Conservation (phyloP, 2,113 vertebrate species). For the Lichenostomus cassidix region DNA sequence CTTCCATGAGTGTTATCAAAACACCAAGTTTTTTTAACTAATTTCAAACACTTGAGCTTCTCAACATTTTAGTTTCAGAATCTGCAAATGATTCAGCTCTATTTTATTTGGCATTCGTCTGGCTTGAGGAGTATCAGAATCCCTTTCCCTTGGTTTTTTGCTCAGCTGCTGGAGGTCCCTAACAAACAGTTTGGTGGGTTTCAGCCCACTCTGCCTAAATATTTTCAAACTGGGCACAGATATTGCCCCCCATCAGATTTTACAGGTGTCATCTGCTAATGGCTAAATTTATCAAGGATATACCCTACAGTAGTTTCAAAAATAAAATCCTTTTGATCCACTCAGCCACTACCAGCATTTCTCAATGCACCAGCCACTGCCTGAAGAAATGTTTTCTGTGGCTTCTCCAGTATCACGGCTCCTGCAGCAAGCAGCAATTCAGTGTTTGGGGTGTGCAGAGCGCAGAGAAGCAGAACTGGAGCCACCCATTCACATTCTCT, state of each 20-base stretch:
- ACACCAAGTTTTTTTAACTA: neutral
- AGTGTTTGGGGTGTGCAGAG: neutral
- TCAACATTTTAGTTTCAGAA: neutral
- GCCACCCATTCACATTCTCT: neutral
- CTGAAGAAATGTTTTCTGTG: neutral
- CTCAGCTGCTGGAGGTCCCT: neutral
- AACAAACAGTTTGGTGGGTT: neutral
- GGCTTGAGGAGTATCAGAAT: neutral
- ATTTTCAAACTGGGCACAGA: neutral
- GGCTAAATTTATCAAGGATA: neutral
- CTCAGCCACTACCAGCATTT: neutral
- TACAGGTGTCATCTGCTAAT: neutral
- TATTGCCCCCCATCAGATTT: neutral
- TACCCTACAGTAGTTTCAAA: neutral
- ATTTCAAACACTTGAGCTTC: neutral
- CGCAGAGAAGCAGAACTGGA: neutral
- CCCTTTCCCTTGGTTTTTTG: neutral
- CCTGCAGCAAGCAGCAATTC: neutral
- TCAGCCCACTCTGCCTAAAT: neutral
- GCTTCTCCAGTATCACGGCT: neutral
- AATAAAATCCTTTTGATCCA: neutral
- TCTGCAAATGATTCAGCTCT: neutral
- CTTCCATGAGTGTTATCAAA: neutral
- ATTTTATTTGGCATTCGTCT: neutral
- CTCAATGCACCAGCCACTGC: neutral